A percentile compares a stretch with the other conserved stretches of the same genome.
Conservation (phyloP, 2,113 vertebrate species). For the Daubentonia madagascariensis region DNA sequence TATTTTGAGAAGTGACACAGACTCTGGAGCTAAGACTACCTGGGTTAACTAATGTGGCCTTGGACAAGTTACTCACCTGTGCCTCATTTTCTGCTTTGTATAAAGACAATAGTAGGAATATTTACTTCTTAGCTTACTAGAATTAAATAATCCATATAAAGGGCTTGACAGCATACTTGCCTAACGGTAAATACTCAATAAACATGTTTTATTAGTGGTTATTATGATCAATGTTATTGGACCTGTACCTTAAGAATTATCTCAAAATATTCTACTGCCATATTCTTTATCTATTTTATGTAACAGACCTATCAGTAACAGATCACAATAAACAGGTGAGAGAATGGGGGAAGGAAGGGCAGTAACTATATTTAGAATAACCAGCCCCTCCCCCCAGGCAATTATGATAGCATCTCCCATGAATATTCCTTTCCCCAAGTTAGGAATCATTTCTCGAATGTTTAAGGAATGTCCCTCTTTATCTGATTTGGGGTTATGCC, state of each 20-base stretch:
- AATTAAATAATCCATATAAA: background rate
- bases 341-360: rapidly evolving
- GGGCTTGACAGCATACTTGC: background rate
- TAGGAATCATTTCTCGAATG: background rate
- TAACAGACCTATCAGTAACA: background rate
- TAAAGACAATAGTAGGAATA: background rate
- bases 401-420: background rate
- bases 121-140: background rate
- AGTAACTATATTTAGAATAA: background rate
- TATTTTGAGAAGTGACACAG: background rate
- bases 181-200: background rate
- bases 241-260: background rate
- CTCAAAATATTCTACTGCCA: background rate
- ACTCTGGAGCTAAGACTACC: background rate
- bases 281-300: background rate
- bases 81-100: background rate
- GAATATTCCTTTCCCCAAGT: background rate
- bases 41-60: background rate
- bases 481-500: background rate
- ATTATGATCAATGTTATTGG: background rate
- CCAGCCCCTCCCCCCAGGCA: too few relatives aligned
- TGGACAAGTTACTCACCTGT: background rate
- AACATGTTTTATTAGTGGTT: background rate
- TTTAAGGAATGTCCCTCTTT: background rate
- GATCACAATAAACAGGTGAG: background rate